Conservation (phyloP, 1,140 invertebrate genomes). For the Venustaconcha ellipsiformis region DNA sequence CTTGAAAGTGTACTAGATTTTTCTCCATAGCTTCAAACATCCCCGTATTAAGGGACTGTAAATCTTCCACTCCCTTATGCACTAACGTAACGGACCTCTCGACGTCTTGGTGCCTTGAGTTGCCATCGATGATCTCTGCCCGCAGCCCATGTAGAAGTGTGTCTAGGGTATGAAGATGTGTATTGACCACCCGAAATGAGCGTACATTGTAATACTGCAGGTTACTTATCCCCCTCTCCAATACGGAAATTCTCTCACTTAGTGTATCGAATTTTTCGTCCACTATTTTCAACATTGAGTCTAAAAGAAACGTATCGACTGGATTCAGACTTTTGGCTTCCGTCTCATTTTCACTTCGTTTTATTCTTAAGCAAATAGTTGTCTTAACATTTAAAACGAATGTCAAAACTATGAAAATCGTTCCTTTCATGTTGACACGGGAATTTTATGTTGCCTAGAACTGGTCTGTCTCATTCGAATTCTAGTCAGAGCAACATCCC, state of each 20-base stretch:
- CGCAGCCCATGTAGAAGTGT: constrained; percentile 17
- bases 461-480: no score
- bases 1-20: constrained; percentile 20
- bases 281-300: constrained; percentile 40
- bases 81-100: constrained; percentile 11
- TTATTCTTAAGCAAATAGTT: no score
- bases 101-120: background rate
- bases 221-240: constrained; percentile 41
- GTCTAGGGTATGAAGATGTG: constrained; percentile 28
- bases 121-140: constrained; percentile 3
- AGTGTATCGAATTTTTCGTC: constrained; percentile 48
- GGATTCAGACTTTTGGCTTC: background rate
- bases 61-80: constrained; percentile 17
- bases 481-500: no score
- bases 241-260: constrained; percentile 34
- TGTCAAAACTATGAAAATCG: no score
- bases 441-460: no score
- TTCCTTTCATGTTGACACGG: no score
- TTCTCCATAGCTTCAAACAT: constrained; percentile 33
- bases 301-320: constrained; percentile 14
- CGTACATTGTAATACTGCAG: constrained; percentile 45
- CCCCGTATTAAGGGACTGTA: constrained; percentile 15
- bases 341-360: no score
- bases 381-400: no score
- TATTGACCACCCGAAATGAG: constrained; percentile 38